Conservation (phyloP, 2,797 vertebrate genomes). For the Eulemur albifrons region DNA sequence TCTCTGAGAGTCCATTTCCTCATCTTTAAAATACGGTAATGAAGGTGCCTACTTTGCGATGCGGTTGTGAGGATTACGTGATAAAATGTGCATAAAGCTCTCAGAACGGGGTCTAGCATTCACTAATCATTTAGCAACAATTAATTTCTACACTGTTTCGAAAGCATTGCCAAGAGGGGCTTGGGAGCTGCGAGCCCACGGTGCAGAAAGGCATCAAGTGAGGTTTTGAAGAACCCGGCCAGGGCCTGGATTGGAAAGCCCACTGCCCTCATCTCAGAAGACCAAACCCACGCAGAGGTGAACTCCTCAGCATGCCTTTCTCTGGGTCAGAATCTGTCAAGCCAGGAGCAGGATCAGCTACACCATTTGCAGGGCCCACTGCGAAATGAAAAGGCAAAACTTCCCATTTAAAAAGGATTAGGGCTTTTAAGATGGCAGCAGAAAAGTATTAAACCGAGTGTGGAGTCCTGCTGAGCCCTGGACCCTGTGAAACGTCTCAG, state of each 20-base stretch:
- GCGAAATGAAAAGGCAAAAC: background rate
- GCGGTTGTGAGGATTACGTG: background rate
- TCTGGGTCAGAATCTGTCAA: background rate
- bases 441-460: background rate
- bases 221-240: background rate
- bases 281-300: background rate
- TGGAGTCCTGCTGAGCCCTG: background rate
- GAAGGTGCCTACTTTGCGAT: background rate
- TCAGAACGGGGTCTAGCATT: background rate
- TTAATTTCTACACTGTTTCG: background rate
- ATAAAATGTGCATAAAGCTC: background rate
- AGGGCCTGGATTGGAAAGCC: background rate
- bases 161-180: background rate
- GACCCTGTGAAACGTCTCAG: too few species aligned
- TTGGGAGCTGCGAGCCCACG: background rate
- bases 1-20: conserved; percentile 39
- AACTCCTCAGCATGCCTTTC: background rate
- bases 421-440: background rate
- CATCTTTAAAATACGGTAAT: conserved; percentile 8
- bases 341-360: background rate
- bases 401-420: background rate
- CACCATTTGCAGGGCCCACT: background rate
- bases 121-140: background rate
- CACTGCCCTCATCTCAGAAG: background rate
- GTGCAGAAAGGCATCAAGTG: fast-evolving